Conservation (phyloP, 2,797 vertebrate genomes). For the Anguilla pacifica region DNA sequence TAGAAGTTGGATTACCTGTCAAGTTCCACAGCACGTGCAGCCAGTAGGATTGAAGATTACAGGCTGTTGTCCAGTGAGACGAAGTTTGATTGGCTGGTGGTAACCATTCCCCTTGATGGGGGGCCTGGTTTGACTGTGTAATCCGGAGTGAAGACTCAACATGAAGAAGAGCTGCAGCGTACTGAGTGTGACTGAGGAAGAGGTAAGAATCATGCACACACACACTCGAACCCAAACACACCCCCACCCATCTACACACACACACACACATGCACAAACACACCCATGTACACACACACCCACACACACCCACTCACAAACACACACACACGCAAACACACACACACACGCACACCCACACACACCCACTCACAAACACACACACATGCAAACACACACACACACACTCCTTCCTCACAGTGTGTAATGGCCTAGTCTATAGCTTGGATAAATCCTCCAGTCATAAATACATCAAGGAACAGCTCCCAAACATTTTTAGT, state of each 20-base stretch:
- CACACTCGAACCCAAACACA: not conserved
- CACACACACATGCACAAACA: not conserved
- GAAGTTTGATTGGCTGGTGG: not conserved
- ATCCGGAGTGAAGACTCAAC: not conserved
- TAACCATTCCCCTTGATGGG: not conserved
- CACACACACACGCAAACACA: not conserved
- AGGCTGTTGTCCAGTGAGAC: not conserved
- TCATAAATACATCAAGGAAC: no score
- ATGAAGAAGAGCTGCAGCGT: constrained; percentile 32
- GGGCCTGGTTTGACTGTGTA: not conserved
- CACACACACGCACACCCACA: not conserved
- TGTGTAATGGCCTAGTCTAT: not conserved
- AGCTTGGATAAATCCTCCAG: no score
- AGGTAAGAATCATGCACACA: not conserved
- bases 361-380: not conserved
- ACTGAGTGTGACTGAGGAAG: constrained; percentile 21
- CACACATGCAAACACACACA: not conserved
- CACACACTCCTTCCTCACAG: not conserved
- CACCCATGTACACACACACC: not conserved
- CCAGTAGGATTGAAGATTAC: not conserved
- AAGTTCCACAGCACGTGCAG: not conserved
- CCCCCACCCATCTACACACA: not conserved
- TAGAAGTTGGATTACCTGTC: not conserved
- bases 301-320: not conserved
- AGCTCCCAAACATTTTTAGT: not conserved